A percentile compares a stretch with the other conserved stretches of the same genome.
These are phyloP conservation scores for Crocuta crocuta DNA, from an alignment of 2,113 vertebrate species.

Conservation along the genomic window DNA sequence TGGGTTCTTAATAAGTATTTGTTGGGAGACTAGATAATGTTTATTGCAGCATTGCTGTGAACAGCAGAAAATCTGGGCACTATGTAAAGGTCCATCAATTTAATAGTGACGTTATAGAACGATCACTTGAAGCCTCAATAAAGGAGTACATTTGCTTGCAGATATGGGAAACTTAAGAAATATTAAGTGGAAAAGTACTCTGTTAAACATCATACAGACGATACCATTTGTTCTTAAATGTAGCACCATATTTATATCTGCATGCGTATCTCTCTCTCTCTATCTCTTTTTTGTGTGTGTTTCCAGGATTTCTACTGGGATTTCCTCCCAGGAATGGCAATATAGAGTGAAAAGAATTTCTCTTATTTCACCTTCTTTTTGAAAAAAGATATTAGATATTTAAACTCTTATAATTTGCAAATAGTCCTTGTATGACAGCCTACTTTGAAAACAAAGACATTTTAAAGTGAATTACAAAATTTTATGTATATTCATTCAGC, in stretches of 20 bases:
- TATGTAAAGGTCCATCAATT: neutral
- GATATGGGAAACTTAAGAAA: neutral
- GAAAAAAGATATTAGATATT: neutral
- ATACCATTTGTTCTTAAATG: neutral
- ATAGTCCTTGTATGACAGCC: neutral
- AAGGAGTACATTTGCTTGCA: neutral
- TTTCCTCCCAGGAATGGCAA: slow-evolving; percentile 6
- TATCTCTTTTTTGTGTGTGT: neutral
- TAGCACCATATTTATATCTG: neutral
- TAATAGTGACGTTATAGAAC: neutral
- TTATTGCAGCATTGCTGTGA: neutral
- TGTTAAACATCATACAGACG: neutral
- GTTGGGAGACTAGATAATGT: neutral
- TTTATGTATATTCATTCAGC: neutral
- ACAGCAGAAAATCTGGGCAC: neutral
- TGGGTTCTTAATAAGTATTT: neutral
- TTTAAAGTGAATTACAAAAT: neutral
- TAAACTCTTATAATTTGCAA: neutral
- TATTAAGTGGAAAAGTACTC: neutral
- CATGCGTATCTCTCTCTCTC: accelerated
- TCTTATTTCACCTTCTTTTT: neutral
- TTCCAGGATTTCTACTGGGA: neutral
- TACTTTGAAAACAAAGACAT: neutral
- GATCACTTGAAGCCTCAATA: neutral
- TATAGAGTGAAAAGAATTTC: neutral